Conservation (phyloP, 2,797 vertebrate species). For the Sternotherus odoratus region DNA sequence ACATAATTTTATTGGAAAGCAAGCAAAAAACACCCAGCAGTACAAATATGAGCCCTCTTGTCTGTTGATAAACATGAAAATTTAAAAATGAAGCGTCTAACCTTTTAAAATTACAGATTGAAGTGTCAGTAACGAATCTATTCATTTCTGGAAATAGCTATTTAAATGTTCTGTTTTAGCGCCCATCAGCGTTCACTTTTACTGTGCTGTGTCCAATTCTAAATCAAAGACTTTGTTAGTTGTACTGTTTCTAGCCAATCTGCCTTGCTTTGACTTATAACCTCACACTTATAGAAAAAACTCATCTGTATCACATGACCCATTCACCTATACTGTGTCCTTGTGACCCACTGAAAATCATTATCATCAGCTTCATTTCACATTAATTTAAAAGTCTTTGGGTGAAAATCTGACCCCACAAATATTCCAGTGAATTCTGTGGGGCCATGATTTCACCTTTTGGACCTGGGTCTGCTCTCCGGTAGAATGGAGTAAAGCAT, state of each 20-base stretch:
- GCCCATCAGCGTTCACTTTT: conserved; percentile 4
- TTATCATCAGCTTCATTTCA: neutral
- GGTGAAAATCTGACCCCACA: neutral
- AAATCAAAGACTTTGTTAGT: conserved; percentile 24
- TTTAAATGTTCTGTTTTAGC: conserved; percentile 20
- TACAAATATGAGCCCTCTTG: conserved; percentile 44
- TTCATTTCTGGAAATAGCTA: conserved; percentile 40
- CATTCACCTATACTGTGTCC: neutral
- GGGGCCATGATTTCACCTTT: neutral
- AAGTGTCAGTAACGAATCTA: conserved; percentile 44
- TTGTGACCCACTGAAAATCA: neutral
- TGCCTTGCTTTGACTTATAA: neutral
- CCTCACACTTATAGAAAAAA: neutral
- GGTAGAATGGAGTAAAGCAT: neutral
- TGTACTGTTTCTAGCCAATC: conserved; percentile 3
- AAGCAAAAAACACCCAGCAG: conserved; percentile 4
- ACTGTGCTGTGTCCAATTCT: conserved; percentile 13
- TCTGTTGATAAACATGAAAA: conserved; percentile 63
- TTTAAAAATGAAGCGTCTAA: conserved; percentile 34
- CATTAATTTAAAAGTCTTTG: neutral
- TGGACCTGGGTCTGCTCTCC: neutral
- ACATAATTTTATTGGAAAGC: conserved; percentile 62
- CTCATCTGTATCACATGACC: neutral
- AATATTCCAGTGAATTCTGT: neutral
- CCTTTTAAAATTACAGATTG: conserved; percentile 23